Percentiles rank a stretch among this genome's conserved stretches.
Conservation (phyloP, 2,113 vertebrate species). For the Ophiodon elongatus region DNA sequence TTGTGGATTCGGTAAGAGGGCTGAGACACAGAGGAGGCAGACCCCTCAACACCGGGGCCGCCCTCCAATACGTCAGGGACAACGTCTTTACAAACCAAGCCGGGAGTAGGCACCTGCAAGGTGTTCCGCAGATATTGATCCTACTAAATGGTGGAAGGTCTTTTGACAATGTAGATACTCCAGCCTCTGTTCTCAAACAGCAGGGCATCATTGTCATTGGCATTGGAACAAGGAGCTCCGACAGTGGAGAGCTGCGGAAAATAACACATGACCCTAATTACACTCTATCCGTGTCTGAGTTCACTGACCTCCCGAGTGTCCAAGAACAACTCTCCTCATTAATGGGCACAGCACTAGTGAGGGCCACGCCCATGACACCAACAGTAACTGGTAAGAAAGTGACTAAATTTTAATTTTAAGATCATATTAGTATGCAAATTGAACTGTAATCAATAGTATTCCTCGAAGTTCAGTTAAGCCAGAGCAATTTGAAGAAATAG, state of each 20-base stretch:
- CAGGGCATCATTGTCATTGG: too few species aligned
- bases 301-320: constrained; percentile 76
- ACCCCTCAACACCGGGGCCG: too few species aligned
- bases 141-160: too few species aligned
- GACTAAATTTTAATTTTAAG: neutral
- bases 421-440: neutral
- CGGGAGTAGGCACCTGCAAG: too few species aligned
- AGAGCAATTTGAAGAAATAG: too few species aligned
- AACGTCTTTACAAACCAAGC: too few species aligned
- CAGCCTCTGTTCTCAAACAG: too few species aligned
- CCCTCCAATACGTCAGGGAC: too few species aligned
- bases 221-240: constrained; percentile 63
- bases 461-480: neutral
- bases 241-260: constrained; percentile 41
- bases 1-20: too few species aligned
- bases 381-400: constrained; percentile 35
- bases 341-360: constrained; percentile 12
- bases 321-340: constrained; percentile 36
- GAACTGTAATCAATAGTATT: neutral
- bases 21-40: too few species aligned
- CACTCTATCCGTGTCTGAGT: constrained; percentile 62
- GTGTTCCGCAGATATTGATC: too few species aligned
- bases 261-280: constrained; percentile 50
- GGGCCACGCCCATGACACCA: neutral
- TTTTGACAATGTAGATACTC: too few species aligned